A percentile compares a stretch with the other conserved stretches of the same genome.
phyloP scores from a whole-genome alignment of 1,140 invertebrate species.

The Drosophila sturtevanti region DNA sequence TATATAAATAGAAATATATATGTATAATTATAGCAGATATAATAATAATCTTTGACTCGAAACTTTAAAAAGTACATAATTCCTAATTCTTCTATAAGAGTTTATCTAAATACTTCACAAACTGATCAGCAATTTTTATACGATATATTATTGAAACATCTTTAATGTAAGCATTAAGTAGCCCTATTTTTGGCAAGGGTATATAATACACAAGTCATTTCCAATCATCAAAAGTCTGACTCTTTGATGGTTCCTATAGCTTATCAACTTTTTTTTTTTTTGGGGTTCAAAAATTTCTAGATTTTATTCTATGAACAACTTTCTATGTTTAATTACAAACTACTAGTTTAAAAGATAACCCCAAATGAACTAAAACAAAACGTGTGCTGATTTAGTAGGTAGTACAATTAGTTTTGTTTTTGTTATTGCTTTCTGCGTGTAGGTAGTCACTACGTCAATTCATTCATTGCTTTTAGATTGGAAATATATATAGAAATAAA shows the following conservation, averaged over 20 bases:
- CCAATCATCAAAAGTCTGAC: neutral
- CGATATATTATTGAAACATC: too few species aligned
- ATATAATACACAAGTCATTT: neutral
- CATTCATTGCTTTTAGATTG: slow-evolving; percentile 58
- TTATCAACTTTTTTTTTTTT: slow-evolving; percentile 33
- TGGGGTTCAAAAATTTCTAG: slow-evolving; percentile 50
- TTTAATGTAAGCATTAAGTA: too few species aligned
- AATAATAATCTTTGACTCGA: too few species aligned
- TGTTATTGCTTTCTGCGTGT: neutral
- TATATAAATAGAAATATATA: too few species aligned
- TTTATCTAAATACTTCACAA: too few species aligned
- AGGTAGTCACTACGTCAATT: slow-evolving; percentile 51
- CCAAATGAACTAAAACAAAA: slow-evolving; percentile 25
- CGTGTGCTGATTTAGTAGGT: slow-evolving; percentile 30
- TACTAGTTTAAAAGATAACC: slow-evolving; percentile 48
- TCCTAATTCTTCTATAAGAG: too few species aligned
- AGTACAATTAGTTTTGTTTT: slow-evolving; percentile 36
- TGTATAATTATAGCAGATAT: too few species aligned
- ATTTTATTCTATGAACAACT: slow-evolving; percentile 34
- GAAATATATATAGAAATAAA: slow-evolving; percentile 8
- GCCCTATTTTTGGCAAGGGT: too few species aligned
- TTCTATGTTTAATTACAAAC: slow-evolving; percentile 36
- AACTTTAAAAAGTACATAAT: too few species aligned
- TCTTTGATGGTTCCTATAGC: neutral
- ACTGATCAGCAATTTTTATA: too few species aligned